Percentiles rank a stretch among this genome's conserved stretches.
Evolutionary conservation across 2,888 invertebrate genomes (phyloP).

Genomic region (Stenchaetothrips biformis): DNA sequence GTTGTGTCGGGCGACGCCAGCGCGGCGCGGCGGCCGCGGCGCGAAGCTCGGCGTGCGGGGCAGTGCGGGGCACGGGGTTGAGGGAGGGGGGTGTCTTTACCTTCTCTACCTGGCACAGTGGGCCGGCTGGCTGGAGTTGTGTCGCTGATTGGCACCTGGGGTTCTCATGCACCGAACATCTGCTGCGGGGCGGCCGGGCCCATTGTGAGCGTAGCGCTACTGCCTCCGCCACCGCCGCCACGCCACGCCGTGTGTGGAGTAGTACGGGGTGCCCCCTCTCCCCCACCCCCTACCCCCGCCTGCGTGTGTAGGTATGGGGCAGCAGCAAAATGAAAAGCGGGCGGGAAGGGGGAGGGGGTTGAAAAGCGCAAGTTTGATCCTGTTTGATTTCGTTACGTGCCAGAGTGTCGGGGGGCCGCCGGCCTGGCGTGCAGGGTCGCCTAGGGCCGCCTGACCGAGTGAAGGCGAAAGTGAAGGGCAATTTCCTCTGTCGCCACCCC

Average conservation of each 20-base stretch:
- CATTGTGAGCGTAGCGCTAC: background rate
- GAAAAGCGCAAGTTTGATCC: conserved; percentile 23
- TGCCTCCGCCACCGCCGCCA: background rate
- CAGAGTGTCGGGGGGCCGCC: no score
- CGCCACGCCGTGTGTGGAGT: background rate
- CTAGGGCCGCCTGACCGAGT: no score
- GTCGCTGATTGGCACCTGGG: conserved; percentile 18
- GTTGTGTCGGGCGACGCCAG: background rate
- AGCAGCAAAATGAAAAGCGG: background rate
- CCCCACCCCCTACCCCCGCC: background rate
- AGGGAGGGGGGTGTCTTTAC: background rate
- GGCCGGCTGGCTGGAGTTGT: background rate
- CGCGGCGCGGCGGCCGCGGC: background rate
- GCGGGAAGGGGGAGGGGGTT: background rate
- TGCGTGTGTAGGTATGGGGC: background rate
- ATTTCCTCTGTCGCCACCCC: no score
- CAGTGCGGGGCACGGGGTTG: background rate
- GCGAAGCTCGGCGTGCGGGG: background rate
- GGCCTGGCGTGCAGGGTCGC: no score
- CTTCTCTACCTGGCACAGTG: background rate
- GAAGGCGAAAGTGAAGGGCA: no score
- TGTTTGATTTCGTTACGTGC: conserved; percentile 9
- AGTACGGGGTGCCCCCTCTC: background rate
- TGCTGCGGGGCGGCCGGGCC: background rate
- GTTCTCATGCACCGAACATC: conserved; percentile 22